phyloP scores from a whole-genome alignment of 2,797 vertebrate genomes.

The Tiaroga cobitis region DNA sequence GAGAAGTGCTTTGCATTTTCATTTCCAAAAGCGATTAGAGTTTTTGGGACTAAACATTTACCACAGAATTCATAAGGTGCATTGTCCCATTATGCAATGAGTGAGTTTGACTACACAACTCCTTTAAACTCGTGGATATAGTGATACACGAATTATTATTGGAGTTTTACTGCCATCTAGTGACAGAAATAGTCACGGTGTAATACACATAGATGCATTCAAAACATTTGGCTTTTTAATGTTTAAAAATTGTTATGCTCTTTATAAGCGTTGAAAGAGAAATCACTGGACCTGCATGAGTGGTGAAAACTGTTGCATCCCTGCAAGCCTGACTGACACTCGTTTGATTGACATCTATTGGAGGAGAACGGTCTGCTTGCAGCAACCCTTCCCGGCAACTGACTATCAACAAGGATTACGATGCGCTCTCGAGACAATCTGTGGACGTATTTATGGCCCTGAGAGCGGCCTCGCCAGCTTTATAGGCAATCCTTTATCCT shows the following conservation, averaged over 20 bases:
- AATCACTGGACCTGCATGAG: background rate
- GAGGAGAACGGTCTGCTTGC: slow-evolving; percentile 68
- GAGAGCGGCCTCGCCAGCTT: slow-evolving; percentile 52
- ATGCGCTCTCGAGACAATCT: slow-evolving; percentile 71
- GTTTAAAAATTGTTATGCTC: background rate
- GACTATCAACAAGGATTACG: slow-evolving; percentile 66
- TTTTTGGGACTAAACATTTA: background rate
- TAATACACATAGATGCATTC: background rate
- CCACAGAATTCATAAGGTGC: background rate
- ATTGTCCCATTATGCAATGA: background rate
- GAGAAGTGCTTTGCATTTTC: background rate
- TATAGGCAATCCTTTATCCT: slow-evolving; percentile 66
- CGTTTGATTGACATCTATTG: slow-evolving; percentile 46
- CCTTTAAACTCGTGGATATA: background rate
- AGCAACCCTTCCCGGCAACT: slow-evolving; percentile 62
- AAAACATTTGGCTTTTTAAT: background rate
- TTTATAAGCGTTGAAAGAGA: background rate
- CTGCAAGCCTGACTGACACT: slow-evolving; percentile 35
- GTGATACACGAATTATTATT: slow-evolving; percentile 46
- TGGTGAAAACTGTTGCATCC: slow-evolving; percentile 35
- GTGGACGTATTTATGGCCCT: slow-evolving; percentile 70
- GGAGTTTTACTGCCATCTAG: slow-evolving; percentile 71
- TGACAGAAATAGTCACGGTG: slow-evolving; percentile 6
- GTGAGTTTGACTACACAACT: background rate
- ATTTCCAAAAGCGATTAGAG: background rate